Base-by-base conservation (phyloP, 2,113 vertebrate species). In the Catharus minimus region DNA sequence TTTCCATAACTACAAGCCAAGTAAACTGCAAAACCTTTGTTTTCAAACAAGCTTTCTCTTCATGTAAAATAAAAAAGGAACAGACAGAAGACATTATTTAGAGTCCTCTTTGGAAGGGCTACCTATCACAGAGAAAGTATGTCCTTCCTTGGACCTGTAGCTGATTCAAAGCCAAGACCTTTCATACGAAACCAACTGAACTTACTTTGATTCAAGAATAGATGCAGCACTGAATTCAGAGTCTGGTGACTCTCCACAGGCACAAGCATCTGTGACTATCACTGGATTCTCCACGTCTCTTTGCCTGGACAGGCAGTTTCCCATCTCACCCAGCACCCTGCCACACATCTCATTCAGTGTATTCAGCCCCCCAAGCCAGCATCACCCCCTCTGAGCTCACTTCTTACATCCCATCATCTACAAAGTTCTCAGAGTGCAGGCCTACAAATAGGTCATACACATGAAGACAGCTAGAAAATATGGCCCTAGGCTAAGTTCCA, bases 301-400 rank as follows among this genome's bases (percentile, higher is more conserved):
- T 36, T 22, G 30, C 4, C 46, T 44, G 30, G 20, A 36, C 47
- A 85, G 30, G 27, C 38, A 44, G 18, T 9, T 58, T 78, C 30
- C 44, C 49, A 44, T 16, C 36, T 38, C 66, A 72, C 10, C 21
- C 67, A 82, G 53, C 5, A 55, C 19, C 18, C 28, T 17, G 41
- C 11, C 2, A 2, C 41, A 36, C 27, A 33, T 9, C 20, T 39
- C 3, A 1, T 7, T 39, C 38, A 15, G 53, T 11, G 33, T 1
- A 28, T 7, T 3, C 4, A 2, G 21, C 2, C 66, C 38, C 28
- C 28, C 80, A 28, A 8, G 2, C 8, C 33, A 32, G 52, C 11
- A 14, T 18, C 17, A 9, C 15, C 65, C 52, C 52, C 55, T 28
- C 32, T 9, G 36, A 68, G 15, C 26, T 57, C 60, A 46, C 36